phyloP scores from a whole-genome alignment of 1,140 invertebrate genomes.

The Lepidotrigona ventralis region DNA sequence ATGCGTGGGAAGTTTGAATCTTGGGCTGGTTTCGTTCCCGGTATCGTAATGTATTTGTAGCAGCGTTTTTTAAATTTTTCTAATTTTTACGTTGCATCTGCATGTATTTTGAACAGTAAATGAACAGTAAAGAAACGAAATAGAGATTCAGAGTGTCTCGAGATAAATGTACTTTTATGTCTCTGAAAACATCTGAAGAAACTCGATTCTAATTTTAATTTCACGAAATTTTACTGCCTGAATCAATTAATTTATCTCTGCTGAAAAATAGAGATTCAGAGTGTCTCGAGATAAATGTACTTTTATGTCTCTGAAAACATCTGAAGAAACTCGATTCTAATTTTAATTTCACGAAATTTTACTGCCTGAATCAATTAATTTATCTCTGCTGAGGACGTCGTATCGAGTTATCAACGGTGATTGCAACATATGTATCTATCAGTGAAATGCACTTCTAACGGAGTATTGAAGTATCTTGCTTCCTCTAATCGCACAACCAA shows the following conservation, averaged over 20 bases:
- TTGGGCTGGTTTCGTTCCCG: not conserved
- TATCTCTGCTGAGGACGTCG: not conserved
- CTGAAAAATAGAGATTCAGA: not conserved
- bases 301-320: not conserved
- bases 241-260: too few relatives aligned
- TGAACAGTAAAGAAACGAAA: not conserved
- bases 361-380: not conserved
- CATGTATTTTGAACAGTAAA: not conserved
- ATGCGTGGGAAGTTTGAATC: not conserved
- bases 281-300: not conserved
- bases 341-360: not conserved
- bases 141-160: not conserved
- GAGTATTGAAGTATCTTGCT: not conserved
- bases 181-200: not conserved
- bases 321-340: not conserved
- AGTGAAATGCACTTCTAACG: not conserved
- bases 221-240: not conserved
- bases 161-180: not conserved
- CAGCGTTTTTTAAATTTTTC: not conserved
- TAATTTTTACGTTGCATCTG: not conserved
- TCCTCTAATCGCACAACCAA: not conserved
- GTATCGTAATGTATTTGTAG: too few relatives aligned
- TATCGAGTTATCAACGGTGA: not conserved
- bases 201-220: not conserved
- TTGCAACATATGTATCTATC: not conserved